Evolutionary conservation across 2,888 invertebrate species (phyloP), one percentile per base, ranked within the genome.

Genomic region (Heliothis peltigera): DNA sequence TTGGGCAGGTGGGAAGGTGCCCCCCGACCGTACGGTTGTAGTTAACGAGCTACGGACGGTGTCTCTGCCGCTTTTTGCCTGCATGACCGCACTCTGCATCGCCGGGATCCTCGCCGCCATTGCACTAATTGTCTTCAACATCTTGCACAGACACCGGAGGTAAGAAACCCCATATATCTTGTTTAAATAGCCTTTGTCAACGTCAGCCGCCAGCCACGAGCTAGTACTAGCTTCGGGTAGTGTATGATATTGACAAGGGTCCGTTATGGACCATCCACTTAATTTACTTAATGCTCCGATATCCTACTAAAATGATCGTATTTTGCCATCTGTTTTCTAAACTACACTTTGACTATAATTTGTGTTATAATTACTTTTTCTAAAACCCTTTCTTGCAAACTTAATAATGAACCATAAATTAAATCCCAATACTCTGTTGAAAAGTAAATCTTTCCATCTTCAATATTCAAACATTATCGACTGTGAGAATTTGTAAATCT

Each of bases 11-110:
- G 98, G 97, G 7, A 97, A 98, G 95, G 97, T 98, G 71, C 99
- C 99, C 22, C 98, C 98, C 84, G 99, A 99, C 91, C 96, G 98
- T 68, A 99, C 99, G 12, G 98, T 98, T 87, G 97, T 99, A 53
- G 96, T 97, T 81, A 96, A 96, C 80, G 97, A 98, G 55, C 93
- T 99, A 55, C 96, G 98, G 67, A 98, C 98, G 7, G 98, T 99
- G 15, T 98, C 98, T 0, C 94, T 98, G 81, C 97, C 98, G 56
- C 95, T 99, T 68, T 99, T 99, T 90, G 97, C 99, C 70, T 98
- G 98, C 85, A 99, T 99, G 98, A 97, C 98, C 85, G 96, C 97
- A 17, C 96, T 99, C 78, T 98, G 99, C 67, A 96, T 97, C 76
- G 96, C 98, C 62, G 99, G 99, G 35, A 98, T 99, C 79, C 89